Evolutionary conservation across 2,888 invertebrate species (phyloP), one percentile per base, ranked within the genome.

Genomic region (Rotaria sp.): DNA sequence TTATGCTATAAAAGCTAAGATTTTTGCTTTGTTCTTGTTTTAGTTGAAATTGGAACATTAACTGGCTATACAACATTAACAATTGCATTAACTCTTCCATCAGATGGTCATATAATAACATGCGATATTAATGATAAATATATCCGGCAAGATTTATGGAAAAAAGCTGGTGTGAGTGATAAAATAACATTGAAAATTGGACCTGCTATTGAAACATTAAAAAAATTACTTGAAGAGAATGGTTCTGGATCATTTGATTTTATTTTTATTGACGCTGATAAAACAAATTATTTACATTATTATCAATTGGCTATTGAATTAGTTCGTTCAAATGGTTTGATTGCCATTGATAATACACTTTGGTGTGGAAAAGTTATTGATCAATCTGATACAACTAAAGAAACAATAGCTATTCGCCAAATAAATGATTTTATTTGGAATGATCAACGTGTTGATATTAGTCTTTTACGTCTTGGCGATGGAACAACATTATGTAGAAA

Each of bases 181-280:
- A 90, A 59, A 59, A 86, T 86, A 35, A 50, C 89, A 35, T 85
- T 90, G 30, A 87, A 88, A 85, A 88, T 90, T 75, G 89, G 88
- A 21, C 89, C 90, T 2, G 89, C 89, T 8, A 38, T 84, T 35
- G 88, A 88, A 55, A 87, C 88, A 41, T 84, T 89, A 38, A 89
- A 90, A 80, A 87, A 88, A 35, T 87, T 90, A 41, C 57, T 90
- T 8, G 88, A 87, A 10, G 87, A 88, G 21, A 90, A 90, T 30
- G 88, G 90, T 86, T 87, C 87, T 0, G 90, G 89, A 11, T 89
- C 89, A 4, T 91, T 88, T 86, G 91, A 91, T 87, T 90, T 90
- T 87, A 89, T 89, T 50, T 91, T 91, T 88, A 90, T 91, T 75
- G 91, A 91, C 87, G 91, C 92, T 86, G 91, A 92, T 87, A 90